Conservation (phyloP, 1,140 invertebrate genomes). For the Formica exsecta region DNA sequence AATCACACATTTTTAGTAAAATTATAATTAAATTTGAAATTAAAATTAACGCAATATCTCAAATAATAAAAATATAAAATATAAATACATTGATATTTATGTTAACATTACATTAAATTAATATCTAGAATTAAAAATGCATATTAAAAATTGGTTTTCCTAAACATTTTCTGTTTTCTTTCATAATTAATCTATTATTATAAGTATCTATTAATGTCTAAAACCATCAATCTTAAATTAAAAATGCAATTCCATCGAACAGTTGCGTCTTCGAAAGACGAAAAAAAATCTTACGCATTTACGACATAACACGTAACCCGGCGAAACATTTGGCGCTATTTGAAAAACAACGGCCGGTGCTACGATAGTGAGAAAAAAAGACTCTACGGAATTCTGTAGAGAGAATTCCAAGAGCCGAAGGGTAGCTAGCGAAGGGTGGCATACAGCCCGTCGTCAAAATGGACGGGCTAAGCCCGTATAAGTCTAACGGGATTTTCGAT, state of each 20-base stretch:
- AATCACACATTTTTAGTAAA: conserved; percentile 3
- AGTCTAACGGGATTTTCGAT: conserved; percentile 87
- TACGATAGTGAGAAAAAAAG: conserved; percentile 58
- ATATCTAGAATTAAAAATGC: neutral
- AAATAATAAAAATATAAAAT: conserved; percentile 5
- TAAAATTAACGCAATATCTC: neutral
- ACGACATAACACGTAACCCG: conserved; percentile 30
- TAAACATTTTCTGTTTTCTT: neutral
- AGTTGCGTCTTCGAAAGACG: neutral
- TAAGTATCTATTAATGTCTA: neutral
- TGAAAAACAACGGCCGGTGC: conserved; percentile 57
- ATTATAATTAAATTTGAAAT: conserved; percentile 14
- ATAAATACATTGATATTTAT: neutral
- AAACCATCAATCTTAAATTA: neutral
- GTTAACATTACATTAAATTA: neutral
- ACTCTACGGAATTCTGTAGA: conserved; percentile 65
- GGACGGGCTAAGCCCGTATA: conserved; percentile 86
- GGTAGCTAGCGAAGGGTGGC: conserved; percentile 72
- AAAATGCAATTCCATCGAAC: neutral
- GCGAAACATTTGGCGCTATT: conserved; percentile 61
- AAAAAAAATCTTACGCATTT: neutral
- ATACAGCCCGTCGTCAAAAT: conserved; percentile 84
- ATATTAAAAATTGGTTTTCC: neutral
- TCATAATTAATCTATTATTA: neutral
- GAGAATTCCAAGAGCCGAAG: conserved; percentile 42